Percentiles rank a stretch among this genome's conserved stretches.
Evolutionary conservation across 2,888 invertebrate species (phyloP).

Genomic region (Patella depressa): DNA sequence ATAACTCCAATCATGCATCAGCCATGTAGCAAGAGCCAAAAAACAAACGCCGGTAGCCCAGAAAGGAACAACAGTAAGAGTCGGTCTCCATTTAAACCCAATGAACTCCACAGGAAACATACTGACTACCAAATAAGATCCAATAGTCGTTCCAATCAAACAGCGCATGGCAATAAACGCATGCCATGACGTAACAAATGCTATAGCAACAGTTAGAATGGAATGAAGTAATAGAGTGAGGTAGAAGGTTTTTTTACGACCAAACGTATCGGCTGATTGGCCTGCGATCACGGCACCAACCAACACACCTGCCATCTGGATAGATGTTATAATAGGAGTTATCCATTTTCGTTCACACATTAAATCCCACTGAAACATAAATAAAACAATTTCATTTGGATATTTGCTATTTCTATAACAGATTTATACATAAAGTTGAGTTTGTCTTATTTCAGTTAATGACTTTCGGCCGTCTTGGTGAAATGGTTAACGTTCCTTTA

Average conservation of each 20-base stretch:
- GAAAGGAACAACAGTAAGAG: slow-evolving; percentile 33
- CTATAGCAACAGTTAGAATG: slow-evolving; percentile 33
- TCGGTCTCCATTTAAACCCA: slow-evolving; percentile 39
- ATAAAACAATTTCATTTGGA: too few relatives aligned
- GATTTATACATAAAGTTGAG: too few relatives aligned
- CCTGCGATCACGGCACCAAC: slow-evolving; percentile 41
- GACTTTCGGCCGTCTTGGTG: too few relatives aligned
- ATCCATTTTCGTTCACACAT: slow-evolving; percentile 46
- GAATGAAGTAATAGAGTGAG: slow-evolving; percentile 28
- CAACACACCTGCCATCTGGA: slow-evolving; percentile 50
- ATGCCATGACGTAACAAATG: slow-evolving; percentile 46
- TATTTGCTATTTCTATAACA: too few relatives aligned
- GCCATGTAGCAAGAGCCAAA: slow-evolving; percentile 41
- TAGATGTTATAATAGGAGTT: slow-evolving; percentile 39
- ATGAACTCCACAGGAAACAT: slow-evolving; percentile 41
- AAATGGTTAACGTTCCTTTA: too few relatives aligned
- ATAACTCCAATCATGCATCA: slow-evolving; percentile 45
- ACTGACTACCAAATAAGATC: slow-evolving; percentile 25
- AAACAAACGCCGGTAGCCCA: slow-evolving; percentile 41
- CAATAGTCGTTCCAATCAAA: slow-evolving; percentile 39
- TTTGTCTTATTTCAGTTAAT: too few relatives aligned
- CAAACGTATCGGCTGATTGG: slow-evolving; percentile 42
- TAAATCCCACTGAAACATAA: slow-evolving; percentile 40
- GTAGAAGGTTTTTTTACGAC: slow-evolving; percentile 45
- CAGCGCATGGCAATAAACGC: slow-evolving; percentile 49